A percentile compares a stretch with the other conserved stretches of the same genome.
phyloP scores from a whole-genome alignment of 2,888 invertebrate genomes.

The Diabrotica balteata region DNA sequence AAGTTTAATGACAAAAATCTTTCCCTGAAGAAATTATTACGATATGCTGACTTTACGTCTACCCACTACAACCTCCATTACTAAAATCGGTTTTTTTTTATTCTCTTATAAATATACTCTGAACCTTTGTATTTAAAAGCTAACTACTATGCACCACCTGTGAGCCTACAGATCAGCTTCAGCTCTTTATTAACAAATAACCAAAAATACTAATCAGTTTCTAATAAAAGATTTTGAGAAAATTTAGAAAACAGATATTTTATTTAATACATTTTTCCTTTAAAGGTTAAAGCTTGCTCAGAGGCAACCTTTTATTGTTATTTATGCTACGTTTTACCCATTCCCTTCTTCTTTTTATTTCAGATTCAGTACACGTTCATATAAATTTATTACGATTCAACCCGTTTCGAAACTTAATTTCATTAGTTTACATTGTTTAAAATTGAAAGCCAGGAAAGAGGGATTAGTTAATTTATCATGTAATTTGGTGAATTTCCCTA shows the following conservation, averaged over 20 bases:
- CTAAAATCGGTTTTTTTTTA: too few species aligned
- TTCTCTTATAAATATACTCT: too few species aligned
- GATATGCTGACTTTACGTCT: too few species aligned
- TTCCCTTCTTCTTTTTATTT: constrained; percentile 50
- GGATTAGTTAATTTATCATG: constrained; percentile 61
- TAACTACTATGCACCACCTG: too few species aligned
- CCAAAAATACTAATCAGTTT: too few species aligned
- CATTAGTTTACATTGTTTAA: constrained; percentile 62
- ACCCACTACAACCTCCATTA: too few species aligned
- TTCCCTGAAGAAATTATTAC: too few species aligned
- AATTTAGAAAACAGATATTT: not conserved
- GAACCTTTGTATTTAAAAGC: too few species aligned
- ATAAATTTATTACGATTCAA: constrained; percentile 60
- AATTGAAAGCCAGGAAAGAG: constrained; percentile 58
- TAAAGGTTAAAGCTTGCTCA: constrained; percentile 11
- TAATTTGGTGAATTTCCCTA: constrained; percentile 56
- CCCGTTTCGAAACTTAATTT: constrained; percentile 62
- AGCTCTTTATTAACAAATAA: too few species aligned
- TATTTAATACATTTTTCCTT: constrained; percentile 8
- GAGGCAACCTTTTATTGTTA: constrained; percentile 36
- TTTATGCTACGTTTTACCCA: constrained; percentile 48
- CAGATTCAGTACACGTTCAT: constrained; percentile 54
- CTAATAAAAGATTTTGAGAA: not conserved
- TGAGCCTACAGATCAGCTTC: too few species aligned
- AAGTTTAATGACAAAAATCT: too few species aligned